These are phyloP conservation scores for Manduca sexta DNA, from an alignment of 1,140 invertebrate species.

Conservation along the genomic window DNA sequence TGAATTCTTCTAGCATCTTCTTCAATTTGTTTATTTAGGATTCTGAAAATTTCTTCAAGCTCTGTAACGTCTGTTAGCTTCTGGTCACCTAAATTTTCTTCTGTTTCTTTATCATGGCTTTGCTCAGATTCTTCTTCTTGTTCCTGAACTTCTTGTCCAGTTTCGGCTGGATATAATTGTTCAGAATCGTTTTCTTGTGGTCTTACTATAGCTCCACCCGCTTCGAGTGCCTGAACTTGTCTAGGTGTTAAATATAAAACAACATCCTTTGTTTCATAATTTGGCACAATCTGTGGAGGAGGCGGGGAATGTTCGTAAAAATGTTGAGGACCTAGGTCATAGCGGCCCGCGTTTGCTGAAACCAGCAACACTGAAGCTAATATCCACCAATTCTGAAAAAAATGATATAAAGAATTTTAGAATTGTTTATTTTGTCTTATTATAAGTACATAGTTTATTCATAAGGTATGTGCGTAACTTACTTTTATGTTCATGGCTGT, in stretches of 20 bases:
- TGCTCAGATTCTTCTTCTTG: constrained; percentile 3
- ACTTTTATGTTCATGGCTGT: constrained; percentile 20
- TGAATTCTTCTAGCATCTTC: not conserved
- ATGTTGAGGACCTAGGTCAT: constrained; percentile 29
- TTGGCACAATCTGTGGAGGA: constrained; percentile 15
- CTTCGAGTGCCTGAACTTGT: constrained; percentile 41
- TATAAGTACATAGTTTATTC: no score
- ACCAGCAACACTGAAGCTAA: constrained; percentile 12
- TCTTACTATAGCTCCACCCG: constrained; percentile 19
- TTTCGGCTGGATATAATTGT: not conserved
- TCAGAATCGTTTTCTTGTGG: not conserved
- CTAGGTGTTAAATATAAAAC: constrained; percentile 47
- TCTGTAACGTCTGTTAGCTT: not conserved
- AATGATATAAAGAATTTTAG: no score
- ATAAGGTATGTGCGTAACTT: no score
- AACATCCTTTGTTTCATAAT: constrained; percentile 40
- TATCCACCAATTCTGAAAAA: constrained; percentile 19
- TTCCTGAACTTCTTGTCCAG: not conserved
- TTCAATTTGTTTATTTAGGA: constrained; percentile 9
- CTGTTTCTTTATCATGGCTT: constrained; percentile 7
- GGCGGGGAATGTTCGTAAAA: constrained; percentile 19
- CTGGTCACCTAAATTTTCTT: constrained; percentile 6
- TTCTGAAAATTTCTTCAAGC: constrained; percentile 8
- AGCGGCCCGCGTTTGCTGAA: constrained; percentile 2
- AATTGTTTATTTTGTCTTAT: no score